Base-by-base conservation (phyloP, 2,888 invertebrate genomes). In the Trichacis sp. region DNA sequence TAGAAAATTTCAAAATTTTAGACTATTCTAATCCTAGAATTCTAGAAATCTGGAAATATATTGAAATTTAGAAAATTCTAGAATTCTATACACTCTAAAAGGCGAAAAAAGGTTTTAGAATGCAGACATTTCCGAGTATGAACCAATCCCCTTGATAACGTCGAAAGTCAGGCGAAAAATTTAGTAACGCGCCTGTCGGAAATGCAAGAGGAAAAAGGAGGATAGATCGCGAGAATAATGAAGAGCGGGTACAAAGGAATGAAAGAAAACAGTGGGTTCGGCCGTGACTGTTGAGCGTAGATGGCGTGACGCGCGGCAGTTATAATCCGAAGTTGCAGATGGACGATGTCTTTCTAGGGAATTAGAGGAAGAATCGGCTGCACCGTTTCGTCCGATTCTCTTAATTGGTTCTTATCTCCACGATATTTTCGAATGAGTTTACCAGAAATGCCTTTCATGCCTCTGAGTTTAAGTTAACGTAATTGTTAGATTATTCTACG, bases 221-320 rank as follows among this genome's bases (percentile, higher is more conserved):
- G 38, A 46, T 12, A 20, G 46, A 38, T 20, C 18, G 20, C 12
- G 36, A 46, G 17, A 19, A 53, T 33, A 33, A 20, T 33, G 36
- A 45, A 49, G 47, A 17, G 43, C 19, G 30, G 20, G 20, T 45
- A 60, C 51, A 59, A 51, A 19, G 46, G 54, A 49, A 56, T 36
- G 46, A 14, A 42, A 49, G 57, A 60, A 57, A 60, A 38, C 51
- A 19, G 29, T 46, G 59, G 46, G 65, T 60, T 62, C 58, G 45
- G 36, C 56, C 45, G 57, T 57, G 51, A 58, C 50, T 55, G 50
- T 53, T 53, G 43, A 50, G 60, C 64, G 67, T 56, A 56, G 68
- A 51, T 72, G 58, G 65, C 68, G 72, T 72, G 74, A 73, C 69
- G 58, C 53, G 38, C 38, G 54, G 63, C 69, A 69, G 72, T 74